These are phyloP conservation scores for Betta splendens DNA, from an alignment of 2,797 vertebrate species.

Conservation along the genomic window DNA sequence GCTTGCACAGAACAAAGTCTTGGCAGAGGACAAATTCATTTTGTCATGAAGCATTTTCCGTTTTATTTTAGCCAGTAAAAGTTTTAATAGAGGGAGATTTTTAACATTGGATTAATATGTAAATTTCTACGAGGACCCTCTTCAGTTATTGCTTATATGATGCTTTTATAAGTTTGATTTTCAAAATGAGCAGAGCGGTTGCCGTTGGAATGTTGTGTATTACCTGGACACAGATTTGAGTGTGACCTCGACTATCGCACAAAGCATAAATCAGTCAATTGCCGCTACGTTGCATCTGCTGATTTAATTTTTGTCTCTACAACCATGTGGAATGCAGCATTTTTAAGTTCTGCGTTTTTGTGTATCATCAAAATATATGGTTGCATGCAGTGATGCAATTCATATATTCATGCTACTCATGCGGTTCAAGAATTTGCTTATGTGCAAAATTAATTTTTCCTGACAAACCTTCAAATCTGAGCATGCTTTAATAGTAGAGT, in stretches of 20 bases:
- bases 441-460: background rate
- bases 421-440: background rate
- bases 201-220: slow-evolving; percentile 73
- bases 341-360: background rate
- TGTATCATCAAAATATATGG: background rate
- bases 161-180: slow-evolving; percentile 85
- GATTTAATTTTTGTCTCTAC: slow-evolving; percentile 19
- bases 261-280: slow-evolving; percentile 55
- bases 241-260: slow-evolving; percentile 61
- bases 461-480: slow-evolving; percentile 7
- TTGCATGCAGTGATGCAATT: background rate
- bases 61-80: slow-evolving; percentile 83
- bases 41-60: slow-evolving; percentile 79
- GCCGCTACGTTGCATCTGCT: slow-evolving; percentile 21
- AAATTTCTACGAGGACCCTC: slow-evolving; percentile 79
- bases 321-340: background rate
- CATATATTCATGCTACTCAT: background rate
- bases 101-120: slow-evolving; percentile 86
- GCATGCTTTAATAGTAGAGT: background rate
- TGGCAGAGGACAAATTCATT: slow-evolving; percentile 75
- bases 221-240: slow-evolving; percentile 66
- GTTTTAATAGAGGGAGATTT: slow-evolving; percentile 79
- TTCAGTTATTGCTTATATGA: slow-evolving; percentile 80
- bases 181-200: slow-evolving; percentile 78
- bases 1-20: slow-evolving; percentile 66